Conservation (phyloP, 2,888 invertebrate genomes). For the Apamea anceps region DNA sequence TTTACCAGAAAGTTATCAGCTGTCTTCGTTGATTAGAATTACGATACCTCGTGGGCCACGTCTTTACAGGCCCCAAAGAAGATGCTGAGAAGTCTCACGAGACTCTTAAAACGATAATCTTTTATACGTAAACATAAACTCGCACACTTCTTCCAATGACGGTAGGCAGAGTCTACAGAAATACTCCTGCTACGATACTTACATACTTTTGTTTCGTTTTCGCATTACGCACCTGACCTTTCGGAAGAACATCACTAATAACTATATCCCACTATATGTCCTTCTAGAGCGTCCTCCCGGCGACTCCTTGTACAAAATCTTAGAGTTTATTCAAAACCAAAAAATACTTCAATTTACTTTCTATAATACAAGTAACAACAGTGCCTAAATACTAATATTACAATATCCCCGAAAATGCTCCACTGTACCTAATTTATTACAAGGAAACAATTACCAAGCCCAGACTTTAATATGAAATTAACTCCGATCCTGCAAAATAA, state of each 20-base stretch:
- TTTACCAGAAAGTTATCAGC: no score
- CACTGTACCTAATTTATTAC: constrained; percentile 12
- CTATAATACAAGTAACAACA: neutral
- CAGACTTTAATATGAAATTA: constrained; percentile 19
- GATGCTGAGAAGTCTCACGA: neutral
- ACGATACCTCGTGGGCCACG: neutral
- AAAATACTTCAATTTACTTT: neutral
- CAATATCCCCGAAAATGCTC: constrained; percentile 1
- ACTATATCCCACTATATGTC: neutral
- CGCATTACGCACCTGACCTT: neutral
- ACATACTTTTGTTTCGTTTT: neutral
- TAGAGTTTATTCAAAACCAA: neutral
- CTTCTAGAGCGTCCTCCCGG: neutral
- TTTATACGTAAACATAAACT: neutral
- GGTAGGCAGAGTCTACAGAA: neutral
- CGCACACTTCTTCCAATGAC: neutral
- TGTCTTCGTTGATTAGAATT: neutral
- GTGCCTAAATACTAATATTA: neutral
- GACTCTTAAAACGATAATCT: no score
- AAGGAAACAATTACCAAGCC: constrained; percentile 23
- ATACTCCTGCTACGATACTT: neutral
- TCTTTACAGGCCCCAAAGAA: neutral
- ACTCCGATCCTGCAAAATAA: constrained; percentile 22
- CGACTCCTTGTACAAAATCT: neutral
- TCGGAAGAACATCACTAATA: neutral